Conservation (phyloP, 2,888 invertebrate genomes). For the Lucinisca nassula region DNA sequence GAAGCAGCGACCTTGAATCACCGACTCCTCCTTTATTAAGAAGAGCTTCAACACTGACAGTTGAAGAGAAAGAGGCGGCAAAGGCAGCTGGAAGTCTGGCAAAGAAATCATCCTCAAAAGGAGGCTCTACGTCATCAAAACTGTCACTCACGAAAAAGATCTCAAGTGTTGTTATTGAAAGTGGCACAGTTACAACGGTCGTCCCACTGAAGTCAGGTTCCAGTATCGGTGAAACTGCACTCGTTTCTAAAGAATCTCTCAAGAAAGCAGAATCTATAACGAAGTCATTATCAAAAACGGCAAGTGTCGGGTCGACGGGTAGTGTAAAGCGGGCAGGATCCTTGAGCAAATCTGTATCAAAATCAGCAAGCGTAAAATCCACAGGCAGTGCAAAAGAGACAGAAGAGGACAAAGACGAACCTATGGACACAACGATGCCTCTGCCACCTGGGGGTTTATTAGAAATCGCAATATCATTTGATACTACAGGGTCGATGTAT, state of each 20-base stretch:
- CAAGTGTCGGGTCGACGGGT: neutral
- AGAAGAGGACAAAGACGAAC: neutral
- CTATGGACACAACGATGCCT: conserved; percentile 20
- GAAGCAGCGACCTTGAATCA: neutral
- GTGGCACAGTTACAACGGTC: conserved; percentile 44
- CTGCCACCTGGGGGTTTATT: conserved; percentile 74
- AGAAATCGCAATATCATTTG: conserved; percentile 83
- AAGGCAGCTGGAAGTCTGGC: conserved; percentile 2
- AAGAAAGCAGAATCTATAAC: conserved; percentile 8
- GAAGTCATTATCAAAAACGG: conserved; percentile 24
- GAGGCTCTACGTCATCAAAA: neutral
- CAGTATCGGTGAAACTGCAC: conserved; percentile 59
- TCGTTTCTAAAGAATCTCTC: neutral
- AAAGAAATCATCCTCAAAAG: conserved; percentile 8
- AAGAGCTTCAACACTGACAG: conserved; percentile 56
- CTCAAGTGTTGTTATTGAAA: conserved; percentile 48
- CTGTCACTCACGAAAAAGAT: conserved; percentile 41
- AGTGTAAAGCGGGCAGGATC: neutral
- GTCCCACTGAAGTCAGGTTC: conserved; percentile 57
- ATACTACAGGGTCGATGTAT: conserved; percentile 85
- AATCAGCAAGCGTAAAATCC: conserved; percentile 24
- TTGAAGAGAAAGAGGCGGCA: conserved; percentile 35
- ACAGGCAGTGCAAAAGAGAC: neutral
- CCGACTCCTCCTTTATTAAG: conserved; percentile 49
- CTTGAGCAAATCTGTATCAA: neutral